A percentile compares a stretch with the other conserved stretches of the same genome.
Conservation (phyloP, 2,113 vertebrate genomes). For the Aptenodytes patagonicus region DNA sequence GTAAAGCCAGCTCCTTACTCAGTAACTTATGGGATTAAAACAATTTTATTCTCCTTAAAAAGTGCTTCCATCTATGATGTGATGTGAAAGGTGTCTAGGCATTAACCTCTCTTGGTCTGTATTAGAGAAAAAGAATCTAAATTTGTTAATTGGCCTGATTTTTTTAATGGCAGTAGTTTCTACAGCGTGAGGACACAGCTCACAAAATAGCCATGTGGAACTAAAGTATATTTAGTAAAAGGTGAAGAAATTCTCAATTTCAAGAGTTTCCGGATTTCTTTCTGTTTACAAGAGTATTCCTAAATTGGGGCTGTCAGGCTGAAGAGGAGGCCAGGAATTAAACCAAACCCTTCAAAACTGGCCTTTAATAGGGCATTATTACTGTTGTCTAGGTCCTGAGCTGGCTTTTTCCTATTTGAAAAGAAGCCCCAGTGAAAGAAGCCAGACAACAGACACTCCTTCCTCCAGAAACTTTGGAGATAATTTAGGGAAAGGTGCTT, state of each 20-base stretch:
- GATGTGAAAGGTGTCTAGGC: background rate
- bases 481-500: background rate
- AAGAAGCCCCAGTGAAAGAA: background rate
- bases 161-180: background rate
- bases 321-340: background rate
- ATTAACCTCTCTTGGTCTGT: background rate
- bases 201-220: background rate
- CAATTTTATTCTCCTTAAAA: constrained; percentile 45
- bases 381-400: background rate
- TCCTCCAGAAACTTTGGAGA: background rate
- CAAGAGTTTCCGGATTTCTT: background rate
- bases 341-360: background rate
- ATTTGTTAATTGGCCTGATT: background rate
- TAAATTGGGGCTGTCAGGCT: background rate
- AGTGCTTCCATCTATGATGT: constrained; percentile 5
- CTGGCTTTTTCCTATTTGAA: background rate
- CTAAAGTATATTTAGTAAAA: background rate
- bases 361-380: background rate
- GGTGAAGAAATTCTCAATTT: background rate
- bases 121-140: background rate
- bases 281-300: constrained; percentile 1
- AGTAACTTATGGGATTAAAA: constrained; percentile 11
- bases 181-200: background rate
- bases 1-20: constrained; percentile 12
- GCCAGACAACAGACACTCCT: background rate